These are phyloP conservation scores for Lithophane ornitopus DNA, from an alignment of 2,888 invertebrate species.

Conservation along the genomic window DNA sequence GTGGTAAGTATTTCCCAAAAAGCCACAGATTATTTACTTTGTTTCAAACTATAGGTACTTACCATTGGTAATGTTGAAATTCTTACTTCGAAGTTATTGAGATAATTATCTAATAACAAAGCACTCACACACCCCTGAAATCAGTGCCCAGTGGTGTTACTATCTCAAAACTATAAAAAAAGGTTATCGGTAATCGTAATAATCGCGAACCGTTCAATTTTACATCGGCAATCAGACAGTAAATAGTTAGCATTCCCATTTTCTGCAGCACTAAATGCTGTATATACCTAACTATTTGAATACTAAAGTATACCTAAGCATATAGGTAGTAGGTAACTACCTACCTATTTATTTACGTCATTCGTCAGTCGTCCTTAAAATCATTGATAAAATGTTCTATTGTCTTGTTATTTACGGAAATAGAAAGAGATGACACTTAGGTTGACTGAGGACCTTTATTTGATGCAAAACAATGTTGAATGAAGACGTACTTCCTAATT, in stretches of 20 bases:
- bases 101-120: neutral
- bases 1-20: no score
- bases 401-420: neutral
- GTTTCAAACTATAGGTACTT: neutral
- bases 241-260: neutral
- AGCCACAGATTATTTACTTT: neutral
- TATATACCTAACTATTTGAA: neutral
- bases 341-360: neutral
- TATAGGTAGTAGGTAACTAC: neutral
- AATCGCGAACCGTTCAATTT: neutral
- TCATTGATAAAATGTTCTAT: neutral
- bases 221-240: neutral
- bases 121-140: neutral
- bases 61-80: neutral
- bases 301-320: neutral
- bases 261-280: neutral
- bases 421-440: neutral
- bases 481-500: neutral
- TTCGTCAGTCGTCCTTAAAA: neutral
- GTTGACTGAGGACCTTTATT: neutral
- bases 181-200: neutral
- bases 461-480: neutral
- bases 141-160: neutral
- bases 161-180: conserved; percentile 5
- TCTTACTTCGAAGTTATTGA: neutral